Conservation (phyloP, 2,797 vertebrate species). For the Malurus leucopterus region DNA sequence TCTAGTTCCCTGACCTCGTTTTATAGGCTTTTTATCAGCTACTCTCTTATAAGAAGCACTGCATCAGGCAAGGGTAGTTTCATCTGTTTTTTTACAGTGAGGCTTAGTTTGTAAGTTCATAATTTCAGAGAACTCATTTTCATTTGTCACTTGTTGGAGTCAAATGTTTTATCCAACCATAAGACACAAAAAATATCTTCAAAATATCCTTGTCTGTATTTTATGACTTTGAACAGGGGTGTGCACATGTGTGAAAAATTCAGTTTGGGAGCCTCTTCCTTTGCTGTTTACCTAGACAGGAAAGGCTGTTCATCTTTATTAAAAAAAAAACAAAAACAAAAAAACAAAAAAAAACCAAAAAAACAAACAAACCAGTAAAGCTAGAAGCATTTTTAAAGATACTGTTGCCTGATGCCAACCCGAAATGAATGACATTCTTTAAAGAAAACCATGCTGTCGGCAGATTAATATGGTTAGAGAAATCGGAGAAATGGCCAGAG, state of each 20-base stretch:
- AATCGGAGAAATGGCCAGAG: not conserved
- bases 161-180: not conserved
- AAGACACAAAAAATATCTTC: not conserved
- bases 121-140: not conserved
- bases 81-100: not conserved
- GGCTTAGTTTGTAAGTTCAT: not conserved
- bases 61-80: not conserved
- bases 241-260: not conserved
- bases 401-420: not conserved
- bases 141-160: not conserved
- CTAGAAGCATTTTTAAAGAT: not conserved
- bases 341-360: not conserved
- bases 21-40: not conserved
- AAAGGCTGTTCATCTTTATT: not conserved
- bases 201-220: not conserved
- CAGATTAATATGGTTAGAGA: not conserved
- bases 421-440: not conserved
- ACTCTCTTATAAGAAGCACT: not conserved
- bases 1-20: not conserved
- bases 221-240: not conserved
- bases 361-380: not conserved
- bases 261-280: not conserved
- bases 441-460: not conserved
- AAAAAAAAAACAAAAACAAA: not conserved
- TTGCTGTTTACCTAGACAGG: not conserved